Evolutionary conservation across 2,888 invertebrate genomes (phyloP), one percentile per base, ranked within the genome.

Genomic region (Sericinus montela): DNA sequence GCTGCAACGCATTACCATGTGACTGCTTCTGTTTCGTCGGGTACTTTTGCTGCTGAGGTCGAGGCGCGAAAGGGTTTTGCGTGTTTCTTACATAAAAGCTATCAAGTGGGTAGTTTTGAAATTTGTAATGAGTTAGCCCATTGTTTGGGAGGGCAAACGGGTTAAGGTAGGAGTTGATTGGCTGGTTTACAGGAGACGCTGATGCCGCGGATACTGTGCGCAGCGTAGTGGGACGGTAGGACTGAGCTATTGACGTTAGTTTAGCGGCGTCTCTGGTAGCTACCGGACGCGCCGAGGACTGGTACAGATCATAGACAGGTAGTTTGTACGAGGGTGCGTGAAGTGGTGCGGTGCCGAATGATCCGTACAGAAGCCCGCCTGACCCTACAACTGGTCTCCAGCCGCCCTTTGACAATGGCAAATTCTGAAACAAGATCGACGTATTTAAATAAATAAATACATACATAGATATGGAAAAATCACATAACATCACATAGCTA

Each of bases 361-460:
- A 67, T 42, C 65, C 76, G 60, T 86, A 89, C 1, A 81, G 51
- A 0, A 82, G 67, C 1, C 85, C 81, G 15, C 76, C 64, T 3
- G 85, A 79, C 2, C 91, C 90, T 11, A 92, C 67, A 15, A 92
- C 91, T 32, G 92, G 92, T 55, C 91, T 76, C 92, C 92, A 92
- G 36, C 92, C 92, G 59, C 91, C 90, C 64, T 91, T 90, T 38
- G 90, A 86, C 62, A 88, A 72, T 55, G 90, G 84, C 56, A 89
- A 59, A 51, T 75, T 69, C 89, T 89, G 80, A 28, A 87, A 87
- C 16, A 40, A 34, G 46, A 45, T 4, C 28, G n/a, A n/a, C n/a
- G n/a, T n/a, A n/a, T n/a, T n/a, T n/a, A n/a, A n/a, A n/a, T n/a
- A n/a, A n/a, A n/a, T n/a, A n/a, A n/a, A n/a, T n/a, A n/a, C n/a